phyloP scores from a whole-genome alignment of 92 coral and sea anemone genomes.

The Epizoanthus ramosus region DNA sequence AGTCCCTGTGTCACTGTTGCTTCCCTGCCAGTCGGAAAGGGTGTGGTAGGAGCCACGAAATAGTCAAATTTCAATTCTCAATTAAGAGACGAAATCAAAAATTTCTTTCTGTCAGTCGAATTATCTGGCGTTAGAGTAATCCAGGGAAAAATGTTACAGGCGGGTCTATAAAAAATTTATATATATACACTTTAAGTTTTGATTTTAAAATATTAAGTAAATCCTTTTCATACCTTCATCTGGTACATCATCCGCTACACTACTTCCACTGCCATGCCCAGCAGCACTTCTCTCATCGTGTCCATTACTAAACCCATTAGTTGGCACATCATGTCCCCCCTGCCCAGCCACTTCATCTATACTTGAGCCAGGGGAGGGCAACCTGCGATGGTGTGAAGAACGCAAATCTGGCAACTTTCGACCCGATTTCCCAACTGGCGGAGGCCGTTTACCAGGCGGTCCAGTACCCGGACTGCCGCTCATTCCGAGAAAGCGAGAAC shows the following conservation, averaged over 20 bases:
- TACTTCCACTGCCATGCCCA: background rate
- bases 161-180: no score
- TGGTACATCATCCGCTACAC: background rate
- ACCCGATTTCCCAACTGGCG: constrained; percentile 61
- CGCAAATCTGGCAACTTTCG: constrained; percentile 42
- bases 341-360: background rate
- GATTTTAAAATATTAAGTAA: no score
- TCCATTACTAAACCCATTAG: background rate
- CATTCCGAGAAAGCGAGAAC: background rate
- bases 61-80: no score
- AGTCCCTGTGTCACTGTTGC: no score
- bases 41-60: no score
- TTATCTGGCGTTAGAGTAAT: no score
- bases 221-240: constrained; percentile 5
- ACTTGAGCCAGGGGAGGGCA: constrained; percentile 66
- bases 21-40: no score
- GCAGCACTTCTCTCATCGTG: constrained; percentile 10
- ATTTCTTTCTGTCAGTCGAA: no score
- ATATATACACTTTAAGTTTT: no score
- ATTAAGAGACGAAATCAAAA: no score
- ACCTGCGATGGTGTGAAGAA: constrained; percentile 53
- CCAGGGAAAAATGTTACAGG: no score
- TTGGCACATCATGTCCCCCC: background rate
- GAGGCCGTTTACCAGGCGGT: constrained; percentile 56
- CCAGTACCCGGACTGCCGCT: constrained; percentile 6